Base-by-base conservation (phyloP, 2,113 vertebrate genomes). In the Stercorarius parasiticus region DNA sequence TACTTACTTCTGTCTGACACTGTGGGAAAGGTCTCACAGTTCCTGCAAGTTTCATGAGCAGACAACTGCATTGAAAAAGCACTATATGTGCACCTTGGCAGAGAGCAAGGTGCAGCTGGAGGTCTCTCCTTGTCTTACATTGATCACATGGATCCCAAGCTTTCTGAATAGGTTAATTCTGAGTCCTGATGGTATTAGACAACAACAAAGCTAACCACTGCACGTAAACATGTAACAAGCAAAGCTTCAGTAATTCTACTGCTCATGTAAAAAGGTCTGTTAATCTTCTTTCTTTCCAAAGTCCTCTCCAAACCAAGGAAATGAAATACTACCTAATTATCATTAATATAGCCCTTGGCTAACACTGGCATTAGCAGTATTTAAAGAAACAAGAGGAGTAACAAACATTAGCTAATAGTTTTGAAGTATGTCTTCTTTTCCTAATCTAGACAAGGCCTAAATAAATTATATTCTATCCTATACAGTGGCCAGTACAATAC, bases 401-500 rank as follows among this genome's bases (percentile, higher is more conserved):
- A 72, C 4, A 79, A 71, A n/a, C 4, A 74, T 43, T 55, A 76
- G 19, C 15, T 93, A 73, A 69, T 30, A 65, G 3, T 87, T 97
- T 72, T 47, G 21, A 89, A 82, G 12, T 43, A 56, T 17, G 1
- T 34, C 15, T 76, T 79, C 26, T 76, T 36, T 65, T 76, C 27
- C 17, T 69, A 53, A 56, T 49, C 7, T 65, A 69, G 52, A 40
- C 21, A 85, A 65, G 10, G 3, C 16, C 15, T 72, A 88, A 79
- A 69, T 61, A 43, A 59, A 52, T 65, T 40, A 34, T 65, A 72
- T 47, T 74, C 15, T 58, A 9, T 38, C 5, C 15, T 87, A 10
- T 8, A 13, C 3, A 84, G 26, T 17, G 9, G 1, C 10, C n/a
- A 74, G 19, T 34, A 40, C 5, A 79, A n/a, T 2, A 2, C 9